These are phyloP conservation scores for Porites rus DNA, from an alignment of 92 coral and sea anemone species.

Conservation along the genomic window DNA sequence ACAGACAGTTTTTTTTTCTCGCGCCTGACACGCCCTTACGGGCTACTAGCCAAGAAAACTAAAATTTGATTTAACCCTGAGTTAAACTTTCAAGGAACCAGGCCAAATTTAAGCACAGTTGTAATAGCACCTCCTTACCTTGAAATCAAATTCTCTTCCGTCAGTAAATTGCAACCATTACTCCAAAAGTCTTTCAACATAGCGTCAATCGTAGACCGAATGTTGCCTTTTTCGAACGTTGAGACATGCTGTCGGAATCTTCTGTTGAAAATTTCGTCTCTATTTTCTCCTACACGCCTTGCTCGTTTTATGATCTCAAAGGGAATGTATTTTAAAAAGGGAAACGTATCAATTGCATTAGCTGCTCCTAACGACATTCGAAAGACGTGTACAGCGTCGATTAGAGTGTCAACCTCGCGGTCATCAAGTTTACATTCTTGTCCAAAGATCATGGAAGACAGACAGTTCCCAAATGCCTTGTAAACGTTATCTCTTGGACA, in stretches of 20 bases:
- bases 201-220: constrained; percentile 11
- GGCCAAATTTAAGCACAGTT: too few species aligned
- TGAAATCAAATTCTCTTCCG: constrained; percentile 1
- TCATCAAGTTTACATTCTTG: constrained; percentile 58
- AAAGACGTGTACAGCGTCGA: constrained; percentile 65
- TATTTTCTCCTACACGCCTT: constrained; percentile 39
- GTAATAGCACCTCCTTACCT: background rate
- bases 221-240: background rate
- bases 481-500: constrained; percentile 61
- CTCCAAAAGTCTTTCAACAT: background rate
- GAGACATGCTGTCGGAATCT: constrained; percentile 74
- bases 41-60: too few species aligned
- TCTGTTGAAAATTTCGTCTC: constrained; percentile 76
- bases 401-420: constrained; percentile 66
- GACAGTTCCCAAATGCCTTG: constrained; percentile 73
- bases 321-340: constrained; percentile 75
- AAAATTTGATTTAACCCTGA: too few species aligned
- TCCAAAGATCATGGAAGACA: constrained; percentile 74
- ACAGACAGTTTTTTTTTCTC: too few species aligned
- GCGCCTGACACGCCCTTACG: too few species aligned
- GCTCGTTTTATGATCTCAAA: constrained; percentile 60
- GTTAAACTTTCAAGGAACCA: too few species aligned
- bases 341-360: constrained; percentile 87
- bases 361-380: constrained; percentile 82
- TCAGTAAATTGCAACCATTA: background rate